A percentile compares a stretch with the other conserved stretches of the same genome.
Conservation (phyloP, 2,797 vertebrate genomes). For the Lutra lutra region DNA sequence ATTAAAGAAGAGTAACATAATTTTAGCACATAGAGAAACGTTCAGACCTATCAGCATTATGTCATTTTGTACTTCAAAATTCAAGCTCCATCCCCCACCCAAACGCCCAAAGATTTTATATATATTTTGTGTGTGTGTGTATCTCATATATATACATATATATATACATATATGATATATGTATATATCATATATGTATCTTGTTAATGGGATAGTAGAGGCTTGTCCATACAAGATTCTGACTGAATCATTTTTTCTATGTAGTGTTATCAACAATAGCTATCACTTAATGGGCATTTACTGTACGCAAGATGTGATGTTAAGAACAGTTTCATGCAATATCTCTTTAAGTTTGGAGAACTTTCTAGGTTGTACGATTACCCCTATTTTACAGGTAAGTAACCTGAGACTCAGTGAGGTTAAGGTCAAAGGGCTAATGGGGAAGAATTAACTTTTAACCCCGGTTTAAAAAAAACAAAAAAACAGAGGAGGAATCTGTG, state of each 20-base stretch:
- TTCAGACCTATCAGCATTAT: not conserved
- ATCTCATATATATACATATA: too few species aligned
- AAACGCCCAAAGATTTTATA: not conserved
- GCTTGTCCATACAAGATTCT: not conserved
- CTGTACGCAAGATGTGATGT: not conserved
- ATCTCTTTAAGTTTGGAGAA: not conserved
- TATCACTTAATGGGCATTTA: not conserved
- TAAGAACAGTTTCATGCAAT: not conserved
- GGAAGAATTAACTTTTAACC: not conserved
- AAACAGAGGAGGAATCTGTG: not conserved
- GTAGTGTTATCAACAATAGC: not conserved
- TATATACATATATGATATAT: not conserved
- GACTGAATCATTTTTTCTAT: not conserved
- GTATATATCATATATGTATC: not conserved
- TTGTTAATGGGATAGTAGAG: not conserved
- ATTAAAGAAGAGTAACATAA: not conserved
- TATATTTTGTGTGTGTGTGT: too few species aligned
- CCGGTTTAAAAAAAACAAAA: not conserved
- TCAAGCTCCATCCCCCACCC: not conserved
- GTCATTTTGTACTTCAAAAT: conserved; percentile 44
- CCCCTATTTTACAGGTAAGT: not conserved
- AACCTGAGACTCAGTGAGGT: not conserved
- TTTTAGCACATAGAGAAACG: not conserved
- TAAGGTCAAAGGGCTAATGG: not conserved
- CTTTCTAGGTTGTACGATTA: not conserved